A percentile compares a stretch with the other conserved stretches of the same genome.
Evolutionary conservation across 2,888 invertebrate species (phyloP).

Genomic region (Rhorus exstirpatorius): DNA sequence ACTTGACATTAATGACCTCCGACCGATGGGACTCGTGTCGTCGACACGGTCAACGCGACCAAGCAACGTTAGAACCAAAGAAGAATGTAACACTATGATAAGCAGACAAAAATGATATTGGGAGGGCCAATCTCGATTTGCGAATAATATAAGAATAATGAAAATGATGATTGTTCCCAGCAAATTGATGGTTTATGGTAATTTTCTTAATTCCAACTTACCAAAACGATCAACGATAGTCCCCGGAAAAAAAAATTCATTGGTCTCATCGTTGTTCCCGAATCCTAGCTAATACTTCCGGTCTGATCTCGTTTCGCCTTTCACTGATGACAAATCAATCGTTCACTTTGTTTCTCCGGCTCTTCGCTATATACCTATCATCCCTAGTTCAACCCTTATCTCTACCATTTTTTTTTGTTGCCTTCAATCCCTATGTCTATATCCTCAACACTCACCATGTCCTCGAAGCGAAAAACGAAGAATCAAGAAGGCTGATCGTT

Average conservation of each 20-base stretch:
- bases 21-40: slow-evolving; percentile 56
- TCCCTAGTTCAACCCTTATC: background rate
- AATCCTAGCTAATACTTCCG: slow-evolving; percentile 31
- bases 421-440: slow-evolving; percentile 4
- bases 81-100: background rate
- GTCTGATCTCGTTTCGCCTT: slow-evolving; percentile 30
- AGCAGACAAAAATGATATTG: slow-evolving; percentile 27
- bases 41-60: slow-evolving; percentile 58
- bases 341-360: slow-evolving; percentile 20
- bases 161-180: slow-evolving; percentile 9
- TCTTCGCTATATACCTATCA: background rate
- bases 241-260: slow-evolving; percentile 21
- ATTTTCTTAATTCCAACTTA: slow-evolving; percentile 66
- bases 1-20: slow-evolving; percentile 61
- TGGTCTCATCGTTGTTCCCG: slow-evolving; percentile 30
- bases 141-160: background rate
- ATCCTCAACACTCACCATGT: slow-evolving; percentile 38
- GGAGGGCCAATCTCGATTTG: slow-evolving; percentile 1
- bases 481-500: slow-evolving; percentile 10
- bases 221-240: slow-evolving; percentile 59
- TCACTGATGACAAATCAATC: slow-evolving; percentile 26
- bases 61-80: slow-evolving; percentile 32
- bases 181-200: background rate
- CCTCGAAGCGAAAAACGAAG: slow-evolving; percentile 18
- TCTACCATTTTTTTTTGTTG: too few relatives aligned